Percentiles rank a stretch among this genome's conserved stretches.
phyloP scores from a whole-genome alignment of 2,888 invertebrate genomes.

The Hirtodrosophila alboralis region DNA sequence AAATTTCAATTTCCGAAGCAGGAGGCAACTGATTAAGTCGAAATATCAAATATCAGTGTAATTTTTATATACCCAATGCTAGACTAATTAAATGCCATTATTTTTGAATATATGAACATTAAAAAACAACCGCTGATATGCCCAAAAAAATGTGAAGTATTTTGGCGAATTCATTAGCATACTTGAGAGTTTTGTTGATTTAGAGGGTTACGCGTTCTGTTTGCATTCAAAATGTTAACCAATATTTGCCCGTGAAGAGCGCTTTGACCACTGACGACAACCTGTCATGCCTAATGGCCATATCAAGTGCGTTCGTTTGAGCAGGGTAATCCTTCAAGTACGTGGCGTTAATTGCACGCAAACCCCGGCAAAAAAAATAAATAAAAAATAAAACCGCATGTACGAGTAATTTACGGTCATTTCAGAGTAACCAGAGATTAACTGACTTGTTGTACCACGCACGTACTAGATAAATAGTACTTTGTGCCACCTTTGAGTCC shows the following conservation, averaged over 20 bases:
- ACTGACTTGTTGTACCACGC: slow-evolving; percentile 13
- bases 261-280: slow-evolving; percentile 46
- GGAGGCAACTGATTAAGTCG: not conserved
- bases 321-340: slow-evolving; percentile 52
- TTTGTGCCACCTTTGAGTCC: slow-evolving; percentile 12
- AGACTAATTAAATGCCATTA: slow-evolving; percentile 2
- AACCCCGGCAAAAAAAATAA: too few species aligned
- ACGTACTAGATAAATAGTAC: not conserved
- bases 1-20: slow-evolving; percentile 77
- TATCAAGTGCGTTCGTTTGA: slow-evolving; percentile 60
- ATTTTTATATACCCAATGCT: slow-evolving; percentile 1
- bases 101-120: slow-evolving; percentile 20
- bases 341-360: slow-evolving; percentile 58
- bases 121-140: slow-evolving; percentile 37
- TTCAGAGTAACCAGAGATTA: slow-evolving; percentile 25
- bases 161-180: slow-evolving; percentile 35
- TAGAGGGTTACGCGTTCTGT: slow-evolving; percentile 46
- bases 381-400: too few species aligned
- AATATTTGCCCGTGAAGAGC: slow-evolving; percentile 57
- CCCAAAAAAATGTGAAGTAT: too few species aligned
- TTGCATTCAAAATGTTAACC: slow-evolving; percentile 57
- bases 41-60: slow-evolving; percentile 13
- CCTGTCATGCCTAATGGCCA: slow-evolving; percentile 70
- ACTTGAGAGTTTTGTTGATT: slow-evolving; percentile 17
- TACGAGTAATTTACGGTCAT: slow-evolving; percentile 2